These are phyloP conservation scores for Vulpes lagopus DNA, from an alignment of 2,113 vertebrate species.

Conservation along the genomic window DNA sequence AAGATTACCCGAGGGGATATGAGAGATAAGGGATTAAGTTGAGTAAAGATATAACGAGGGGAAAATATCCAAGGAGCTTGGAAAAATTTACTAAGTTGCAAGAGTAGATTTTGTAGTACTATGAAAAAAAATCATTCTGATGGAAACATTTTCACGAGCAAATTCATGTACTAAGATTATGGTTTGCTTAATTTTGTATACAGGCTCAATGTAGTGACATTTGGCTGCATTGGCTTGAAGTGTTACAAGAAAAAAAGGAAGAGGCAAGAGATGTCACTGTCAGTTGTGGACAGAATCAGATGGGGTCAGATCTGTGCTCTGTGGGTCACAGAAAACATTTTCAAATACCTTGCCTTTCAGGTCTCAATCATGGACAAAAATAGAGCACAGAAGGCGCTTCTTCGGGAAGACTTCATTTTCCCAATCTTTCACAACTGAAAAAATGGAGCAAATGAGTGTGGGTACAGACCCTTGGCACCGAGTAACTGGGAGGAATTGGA, in stretches of 20 bases:
- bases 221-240: background rate
- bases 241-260: background rate
- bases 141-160: background rate
- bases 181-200: background rate
- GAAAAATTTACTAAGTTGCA: background rate
- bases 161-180: background rate
- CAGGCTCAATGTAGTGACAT: background rate
- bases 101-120: background rate
- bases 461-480: slow-evolving; percentile 50
- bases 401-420: background rate
- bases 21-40: background rate
- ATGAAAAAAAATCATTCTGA: background rate
- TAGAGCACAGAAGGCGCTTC: background rate
- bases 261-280: slow-evolving; percentile 31
- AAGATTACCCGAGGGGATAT: slow-evolving; percentile 30
- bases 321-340: background rate
- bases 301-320: slow-evolving; percentile 43
- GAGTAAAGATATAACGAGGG: background rate
- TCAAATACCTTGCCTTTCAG: slow-evolving; percentile 19
- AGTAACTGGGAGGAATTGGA: slow-evolving; percentile 53
- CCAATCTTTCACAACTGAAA: background rate
- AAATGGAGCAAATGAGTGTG: slow-evolving; percentile 23
- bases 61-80: background rate
- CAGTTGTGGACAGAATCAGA: background rate
- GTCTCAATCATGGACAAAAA: background rate